These are phyloP conservation scores for Menura novaehollandiae DNA, from an alignment of 2,113 vertebrate species.

Conservation along the genomic window DNA sequence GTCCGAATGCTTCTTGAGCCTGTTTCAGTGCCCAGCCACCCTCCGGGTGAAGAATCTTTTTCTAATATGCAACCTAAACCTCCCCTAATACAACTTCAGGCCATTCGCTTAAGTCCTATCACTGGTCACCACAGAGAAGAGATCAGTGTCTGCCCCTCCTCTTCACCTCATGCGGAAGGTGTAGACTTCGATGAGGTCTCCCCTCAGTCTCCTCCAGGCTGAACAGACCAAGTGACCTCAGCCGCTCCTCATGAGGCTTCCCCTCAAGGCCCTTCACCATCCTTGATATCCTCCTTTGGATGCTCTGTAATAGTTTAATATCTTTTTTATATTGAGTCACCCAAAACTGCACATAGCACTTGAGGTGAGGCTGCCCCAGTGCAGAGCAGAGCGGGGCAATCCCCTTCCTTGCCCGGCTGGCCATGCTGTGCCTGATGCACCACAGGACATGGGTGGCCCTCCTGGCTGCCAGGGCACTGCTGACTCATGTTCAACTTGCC, in stretches of 20 bases:
- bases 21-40: not conserved
- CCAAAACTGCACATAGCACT: not conserved
- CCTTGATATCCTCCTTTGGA: not conserved
- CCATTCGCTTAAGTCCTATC: not conserved
- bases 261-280: not conserved
- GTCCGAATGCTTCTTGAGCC: not conserved
- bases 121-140: not conserved
- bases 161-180: not conserved
- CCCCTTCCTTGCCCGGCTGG: not conserved
- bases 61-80: not conserved
- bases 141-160: not conserved
- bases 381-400: not conserved
- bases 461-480: not conserved
- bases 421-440: not conserved
- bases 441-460: accelerated
- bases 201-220: not conserved
- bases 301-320: not conserved
- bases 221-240: not conserved
- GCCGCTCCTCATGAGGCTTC: accelerated
- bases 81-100: not conserved
- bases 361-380: accelerated
- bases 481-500: accelerated
- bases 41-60: not conserved
- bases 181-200: not conserved
- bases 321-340: not conserved